Base-by-base conservation (phyloP, 2,797 vertebrate genomes). In the Anabacerthia variegaticeps region DNA sequence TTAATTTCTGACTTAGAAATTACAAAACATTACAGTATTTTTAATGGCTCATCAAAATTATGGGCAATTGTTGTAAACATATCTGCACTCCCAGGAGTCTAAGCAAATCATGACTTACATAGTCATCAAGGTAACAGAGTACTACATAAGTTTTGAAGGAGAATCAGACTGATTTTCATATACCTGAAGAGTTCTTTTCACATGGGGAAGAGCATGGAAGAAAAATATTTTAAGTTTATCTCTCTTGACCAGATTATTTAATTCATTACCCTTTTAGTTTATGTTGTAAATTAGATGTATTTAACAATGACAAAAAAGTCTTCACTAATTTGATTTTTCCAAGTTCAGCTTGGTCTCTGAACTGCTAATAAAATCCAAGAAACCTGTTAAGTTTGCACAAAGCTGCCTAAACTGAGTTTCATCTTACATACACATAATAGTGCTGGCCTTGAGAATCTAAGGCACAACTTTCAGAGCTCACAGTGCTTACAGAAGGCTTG, bases 31-130 rank as follows among this genome's bases (percentile, higher is more conserved):
- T 85, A 21, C 15, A 59, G 95, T 95, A 89, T 37, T 58, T 88
- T 86, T 83, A 78, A 81, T 75, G 58, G 30, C n/a, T 90, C 83
- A 90, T 81, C 62, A 90, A 93, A 93, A 88, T 78, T 77, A 55
- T 37, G 9, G 78, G 36, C 62, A 95, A 78, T 75, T 68, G 46
- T 55, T 94, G 61, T 48, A 78, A 75, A 43, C 39, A 30, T 46
- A 61, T 62, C 73, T 65, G 34, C 36, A 28, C n/a, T 93, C 75
- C 39, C 89, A 81, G 54, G 27, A 68, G 85, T 49, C 44, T 32
- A 67, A 79, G 37, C 49, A 77, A 15, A 36, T 49, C 16, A 10
- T 34, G 41, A 24, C 85, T 85, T 89, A 59, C 37, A 43, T 0
- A 67, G 32, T 26, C 34, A 77, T 85, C 44, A 71, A 85, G 17